These are phyloP conservation scores for Phorcus lineatus DNA, from an alignment of 2,888 invertebrate species.

Conservation along the genomic window DNA sequence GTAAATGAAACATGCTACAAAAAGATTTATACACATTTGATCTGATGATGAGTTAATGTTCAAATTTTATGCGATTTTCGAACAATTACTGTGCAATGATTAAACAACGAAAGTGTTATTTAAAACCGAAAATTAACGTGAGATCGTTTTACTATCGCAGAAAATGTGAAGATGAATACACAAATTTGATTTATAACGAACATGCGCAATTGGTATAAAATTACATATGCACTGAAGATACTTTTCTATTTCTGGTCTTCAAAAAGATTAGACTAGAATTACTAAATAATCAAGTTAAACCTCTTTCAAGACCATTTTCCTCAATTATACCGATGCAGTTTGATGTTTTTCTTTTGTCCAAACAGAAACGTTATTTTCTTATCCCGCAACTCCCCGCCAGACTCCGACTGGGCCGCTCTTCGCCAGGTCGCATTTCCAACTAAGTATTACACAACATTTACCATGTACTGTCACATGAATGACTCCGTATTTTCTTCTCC, in stretches of 20 bases:
- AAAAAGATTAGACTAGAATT: not conserved
- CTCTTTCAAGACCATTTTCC: not conserved
- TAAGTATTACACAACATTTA: conserved; percentile 25
- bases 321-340: not conserved
- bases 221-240: no score
- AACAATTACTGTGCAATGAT: no score
- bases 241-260: not conserved
- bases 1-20: no score
- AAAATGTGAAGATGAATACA: no score
- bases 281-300: not conserved
- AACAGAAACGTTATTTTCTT: conserved; percentile 17
- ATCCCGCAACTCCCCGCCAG: not conserved
- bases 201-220: no score
- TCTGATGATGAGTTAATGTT: no score
- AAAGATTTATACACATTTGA: no score
- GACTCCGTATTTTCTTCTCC: conserved; percentile 15
- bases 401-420: not conserved
- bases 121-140: no score
- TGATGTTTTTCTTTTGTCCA: conserved; percentile 7
- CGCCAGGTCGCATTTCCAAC: not conserved
- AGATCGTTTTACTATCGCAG: no score
- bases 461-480: not conserved
- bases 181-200: no score
- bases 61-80: no score
- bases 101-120: no score